These are phyloP conservation scores for Sinella curviseta DNA, from an alignment of 1,140 invertebrate species.

Conservation along the genomic window DNA sequence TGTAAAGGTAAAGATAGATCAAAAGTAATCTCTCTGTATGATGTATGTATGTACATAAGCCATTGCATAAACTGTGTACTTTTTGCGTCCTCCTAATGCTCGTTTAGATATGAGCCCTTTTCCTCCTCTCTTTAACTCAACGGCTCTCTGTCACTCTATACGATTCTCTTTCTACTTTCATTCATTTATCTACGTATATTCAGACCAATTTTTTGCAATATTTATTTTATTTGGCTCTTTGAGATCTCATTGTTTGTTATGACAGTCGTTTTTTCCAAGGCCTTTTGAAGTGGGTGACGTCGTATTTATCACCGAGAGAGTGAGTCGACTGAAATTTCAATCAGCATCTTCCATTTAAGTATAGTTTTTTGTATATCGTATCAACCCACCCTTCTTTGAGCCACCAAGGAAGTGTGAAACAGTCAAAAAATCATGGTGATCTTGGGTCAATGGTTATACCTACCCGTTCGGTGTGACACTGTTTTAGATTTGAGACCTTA, in stretches of 20 bases:
- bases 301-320: constrained; percentile 45
- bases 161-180: constrained; percentile 1
- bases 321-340: background rate
- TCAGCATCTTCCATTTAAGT: too few relatives aligned
- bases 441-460: background rate
- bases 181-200: background rate
- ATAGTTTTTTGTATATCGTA: too few relatives aligned
- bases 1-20: too few relatives aligned
- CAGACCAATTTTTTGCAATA: constrained; percentile 46
- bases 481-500: background rate
- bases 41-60: too few relatives aligned
- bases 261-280: constrained; percentile 39
- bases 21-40: too few relatives aligned
- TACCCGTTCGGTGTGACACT: background rate
- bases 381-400: background rate
- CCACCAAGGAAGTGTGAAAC: constrained; percentile 18
- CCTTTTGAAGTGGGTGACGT: constrained; percentile 47
- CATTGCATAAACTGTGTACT: too few relatives aligned
- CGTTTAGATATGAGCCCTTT: too few relatives aligned
- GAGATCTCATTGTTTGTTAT: constrained; percentile 45
- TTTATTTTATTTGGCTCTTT: constrained; percentile 41
- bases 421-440: background rate
- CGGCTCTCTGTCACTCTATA: too few relatives aligned
- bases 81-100: background rate
- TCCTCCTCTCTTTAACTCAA: too few relatives aligned